These are phyloP conservation scores for Isichthys henryi DNA, from an alignment of 2,113 vertebrate species.

Conservation along the genomic window DNA sequence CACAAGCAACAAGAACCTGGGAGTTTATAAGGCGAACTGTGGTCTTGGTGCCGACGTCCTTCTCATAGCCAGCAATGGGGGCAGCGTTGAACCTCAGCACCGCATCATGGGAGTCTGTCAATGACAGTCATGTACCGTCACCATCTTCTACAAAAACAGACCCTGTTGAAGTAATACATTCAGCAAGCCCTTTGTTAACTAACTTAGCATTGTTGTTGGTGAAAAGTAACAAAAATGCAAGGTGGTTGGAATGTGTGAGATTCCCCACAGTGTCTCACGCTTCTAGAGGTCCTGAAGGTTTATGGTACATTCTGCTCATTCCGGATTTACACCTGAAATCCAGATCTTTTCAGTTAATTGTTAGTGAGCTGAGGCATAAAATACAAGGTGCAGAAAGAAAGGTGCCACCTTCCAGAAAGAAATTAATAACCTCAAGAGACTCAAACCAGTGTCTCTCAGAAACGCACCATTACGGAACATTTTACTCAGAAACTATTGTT, in stretches of 20 bases:
- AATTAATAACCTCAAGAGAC: not conserved
- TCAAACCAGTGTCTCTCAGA: not conserved
- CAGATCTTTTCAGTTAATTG: not conserved
- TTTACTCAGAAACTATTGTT: not conserved
- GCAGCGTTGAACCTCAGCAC: constrained; percentile 67
- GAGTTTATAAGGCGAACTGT: constrained; percentile 68
- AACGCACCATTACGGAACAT: not conserved
- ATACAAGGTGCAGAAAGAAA: not conserved
- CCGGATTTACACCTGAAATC: not conserved
- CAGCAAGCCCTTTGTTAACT: not conserved
- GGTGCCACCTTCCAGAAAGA: not conserved
- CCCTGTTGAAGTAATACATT: not conserved
- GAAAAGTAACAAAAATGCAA: not conserved
- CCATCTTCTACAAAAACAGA: not conserved
- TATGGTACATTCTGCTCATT: not conserved
- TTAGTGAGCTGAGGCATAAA: not conserved
- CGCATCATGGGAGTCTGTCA: constrained; percentile 61
- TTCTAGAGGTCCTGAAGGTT: not conserved
- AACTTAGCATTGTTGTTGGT: not conserved
- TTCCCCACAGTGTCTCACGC: not conserved
- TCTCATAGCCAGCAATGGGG: constrained; percentile 58
- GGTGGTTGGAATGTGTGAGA: not conserved
- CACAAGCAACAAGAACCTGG: constrained; percentile 42
- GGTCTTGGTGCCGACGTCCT: constrained; percentile 65
- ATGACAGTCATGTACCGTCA: not conserved